Conservation (phyloP, 2,888 invertebrate species). For the Eupithecia subfuscata region DNA sequence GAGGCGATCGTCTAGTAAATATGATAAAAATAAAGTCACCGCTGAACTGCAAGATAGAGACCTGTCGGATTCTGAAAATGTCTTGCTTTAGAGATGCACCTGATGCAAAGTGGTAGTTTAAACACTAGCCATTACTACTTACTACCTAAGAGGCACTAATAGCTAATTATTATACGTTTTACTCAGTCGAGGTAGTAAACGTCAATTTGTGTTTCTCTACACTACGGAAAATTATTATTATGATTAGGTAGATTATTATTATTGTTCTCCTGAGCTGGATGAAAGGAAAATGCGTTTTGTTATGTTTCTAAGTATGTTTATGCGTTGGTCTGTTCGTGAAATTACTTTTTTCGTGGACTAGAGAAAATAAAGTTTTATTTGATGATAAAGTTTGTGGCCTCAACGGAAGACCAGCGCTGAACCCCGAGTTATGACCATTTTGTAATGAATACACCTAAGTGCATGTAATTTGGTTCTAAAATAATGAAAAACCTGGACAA, state of each 20-base stretch:
- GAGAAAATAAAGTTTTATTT: too few relatives aligned
- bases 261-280: not conserved
- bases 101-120: conserved; percentile 16
- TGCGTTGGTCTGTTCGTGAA: not conserved
- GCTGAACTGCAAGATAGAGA: not conserved
- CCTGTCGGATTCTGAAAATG: not conserved
- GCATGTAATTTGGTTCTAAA: not conserved
- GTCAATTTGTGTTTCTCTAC: not conserved
- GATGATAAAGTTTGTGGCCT: not conserved
- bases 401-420: not conserved
- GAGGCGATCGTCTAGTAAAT: too few relatives aligned
- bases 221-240: not conserved
- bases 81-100: conserved; percentile 7
- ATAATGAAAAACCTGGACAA: not conserved
- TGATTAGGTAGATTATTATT: not conserved
- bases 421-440: not conserved
- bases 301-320: not conserved
- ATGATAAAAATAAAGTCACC: not conserved
- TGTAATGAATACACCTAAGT: too few relatives aligned
- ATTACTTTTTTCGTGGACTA: not conserved
- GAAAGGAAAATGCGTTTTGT: not conserved
- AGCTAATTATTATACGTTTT: conserved; percentile 8
- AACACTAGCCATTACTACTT: not conserved
- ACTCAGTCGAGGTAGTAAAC: not conserved
- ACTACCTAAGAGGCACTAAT: not conserved